Evolutionary conservation across 35 echinoderm and acorn worm genomes (phyloP), one percentile per base, ranked within the genome.

Genomic region (Hemicentrotus pulcherrimus): DNA sequence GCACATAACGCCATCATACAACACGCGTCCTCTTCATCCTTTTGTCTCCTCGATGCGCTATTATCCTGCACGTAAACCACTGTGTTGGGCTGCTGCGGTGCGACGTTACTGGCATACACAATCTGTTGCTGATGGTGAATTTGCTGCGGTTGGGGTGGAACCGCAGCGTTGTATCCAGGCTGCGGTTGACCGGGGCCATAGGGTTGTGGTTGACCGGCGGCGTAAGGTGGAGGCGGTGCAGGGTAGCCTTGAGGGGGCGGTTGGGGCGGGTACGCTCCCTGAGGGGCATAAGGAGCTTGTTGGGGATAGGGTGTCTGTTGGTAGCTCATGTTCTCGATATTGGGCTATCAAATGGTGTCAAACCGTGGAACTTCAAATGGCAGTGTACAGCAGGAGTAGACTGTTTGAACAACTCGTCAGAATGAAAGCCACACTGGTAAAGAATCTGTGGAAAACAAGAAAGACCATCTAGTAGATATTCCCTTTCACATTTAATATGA

Each of bases 101-200:
- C 22, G 28, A 70, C 61, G 48, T 50, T 50, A 50, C 50, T 55
- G 50, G 11, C 15, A 55, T 55, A 55, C 28, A 78, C 65, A 28
- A 78, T 78, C 28, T 78, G 65, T 22, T 78, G 65, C 5, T 78
- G 65, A 28, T 78, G 65, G 65, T 78, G 65, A 28, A 78, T 78
- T 78, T 78, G 65, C 22, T 78, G 65, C 65, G 65, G 65, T 78
- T 78, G 65, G 65, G 65, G 65, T n/a, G 65, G 65, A n/a, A 78
- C 65, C 19, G 65, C 22, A 15, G 50, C 50, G 50, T 55, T 55
- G 22, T 78, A 78, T 7, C 65, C 65, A 18, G 65, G 65, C 65
- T 78, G 65, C 2, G 65, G 65, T n/a, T 78, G 65, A 78, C 65
- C 65, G 65, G 65, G 19, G 65, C 15, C 65, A 18, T 78, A 78